These are phyloP conservation scores for Clarias magur DNA, from an alignment of 2,113 vertebrate species.

Conservation along the genomic window DNA sequence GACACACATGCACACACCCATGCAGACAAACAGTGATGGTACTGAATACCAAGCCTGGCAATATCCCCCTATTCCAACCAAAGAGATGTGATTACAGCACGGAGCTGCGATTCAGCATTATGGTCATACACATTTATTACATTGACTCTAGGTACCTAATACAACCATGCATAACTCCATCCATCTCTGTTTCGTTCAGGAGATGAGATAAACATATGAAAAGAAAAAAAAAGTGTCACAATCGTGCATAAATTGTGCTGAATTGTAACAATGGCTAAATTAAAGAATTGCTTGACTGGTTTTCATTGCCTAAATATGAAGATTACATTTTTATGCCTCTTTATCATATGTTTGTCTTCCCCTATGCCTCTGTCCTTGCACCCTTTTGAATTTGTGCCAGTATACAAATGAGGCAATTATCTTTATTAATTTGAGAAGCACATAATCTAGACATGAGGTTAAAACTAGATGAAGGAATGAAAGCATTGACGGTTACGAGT, in stretches of 20 bases:
- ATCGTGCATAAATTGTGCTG: constrained; percentile 72
- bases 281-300: constrained; percentile 71
- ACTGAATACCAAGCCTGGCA: constrained; percentile 46
- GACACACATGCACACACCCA: constrained; percentile 45
- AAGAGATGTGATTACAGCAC: constrained; percentile 63
- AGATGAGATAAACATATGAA: constrained; percentile 69
- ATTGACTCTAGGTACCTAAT: constrained; percentile 69
- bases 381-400: constrained; percentile 50
- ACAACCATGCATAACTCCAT: constrained; percentile 78
- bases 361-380: constrained; percentile 52
- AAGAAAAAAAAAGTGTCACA: constrained; percentile 59
- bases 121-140: constrained; percentile 75
- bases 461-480: constrained; percentile 31
- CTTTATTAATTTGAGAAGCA: constrained; percentile 57
- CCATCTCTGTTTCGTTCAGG: constrained; percentile 71
- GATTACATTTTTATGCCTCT: constrained; percentile 67
- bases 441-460: constrained; percentile 49
- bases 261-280: constrained; percentile 75
- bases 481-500: constrained; percentile 36
- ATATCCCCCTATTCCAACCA: constrained; percentile 48
- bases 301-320: constrained; percentile 69
- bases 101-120: constrained; percentile 71
- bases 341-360: constrained; percentile 65
- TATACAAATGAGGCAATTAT: constrained; percentile 61
- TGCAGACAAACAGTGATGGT: constrained; percentile 23